Evolutionary conservation across 2,797 vertebrate genomes (phyloP).

Genomic region (Enteromius radiatus): DNA sequence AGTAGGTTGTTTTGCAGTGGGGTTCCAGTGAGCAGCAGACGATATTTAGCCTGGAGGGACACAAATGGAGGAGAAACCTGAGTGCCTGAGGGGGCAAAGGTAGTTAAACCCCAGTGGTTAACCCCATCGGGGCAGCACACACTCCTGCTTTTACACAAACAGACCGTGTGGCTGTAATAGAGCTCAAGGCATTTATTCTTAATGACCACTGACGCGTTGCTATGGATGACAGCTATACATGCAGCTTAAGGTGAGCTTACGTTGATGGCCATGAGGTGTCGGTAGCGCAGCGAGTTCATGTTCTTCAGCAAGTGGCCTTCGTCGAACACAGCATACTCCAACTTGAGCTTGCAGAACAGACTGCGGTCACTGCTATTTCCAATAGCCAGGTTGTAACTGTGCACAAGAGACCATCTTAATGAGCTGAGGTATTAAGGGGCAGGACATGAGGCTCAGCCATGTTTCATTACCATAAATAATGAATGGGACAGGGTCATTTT

Average conservation of each 20-base stretch:
- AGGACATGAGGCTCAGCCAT: slow-evolving; percentile 72
- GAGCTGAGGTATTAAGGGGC: slow-evolving; percentile 67
- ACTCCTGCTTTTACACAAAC: slow-evolving; percentile 20
- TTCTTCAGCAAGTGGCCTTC: slow-evolving; percentile 86
- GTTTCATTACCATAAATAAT: slow-evolving; percentile 78
- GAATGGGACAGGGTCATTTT: slow-evolving; percentile 76
- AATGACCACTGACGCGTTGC: slow-evolving; percentile 39
- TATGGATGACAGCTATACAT: slow-evolving; percentile 21
- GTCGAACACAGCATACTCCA: slow-evolving; percentile 85
- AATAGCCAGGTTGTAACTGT: slow-evolving; percentile 85
- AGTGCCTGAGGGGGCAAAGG: slow-evolving; percentile 2
- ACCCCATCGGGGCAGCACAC: slow-evolving; percentile 19
- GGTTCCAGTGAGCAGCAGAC: slow-evolving; percentile 85
- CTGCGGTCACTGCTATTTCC: slow-evolving; percentile 83
- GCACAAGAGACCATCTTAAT: slow-evolving; percentile 38
- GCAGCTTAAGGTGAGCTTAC: slow-evolving; percentile 67
- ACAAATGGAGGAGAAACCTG: slow-evolving; percentile 13
- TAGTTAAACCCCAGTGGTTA: slow-evolving; percentile 35
- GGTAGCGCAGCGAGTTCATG: slow-evolving; percentile 82
- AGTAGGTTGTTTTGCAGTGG: slow-evolving; percentile 88
- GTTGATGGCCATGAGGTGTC: slow-evolving; percentile 85
- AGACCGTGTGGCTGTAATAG: slow-evolving; percentile 32
- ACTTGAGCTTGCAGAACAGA: slow-evolving; percentile 81
- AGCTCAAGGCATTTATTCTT: slow-evolving; percentile 46
- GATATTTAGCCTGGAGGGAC: slow-evolving; percentile 79